Percentiles rank a stretch among this genome's conserved stretches.
These are phyloP conservation scores for Villa cingulata DNA, from an alignment of 2,888 invertebrate species.

Conservation along the genomic window DNA sequence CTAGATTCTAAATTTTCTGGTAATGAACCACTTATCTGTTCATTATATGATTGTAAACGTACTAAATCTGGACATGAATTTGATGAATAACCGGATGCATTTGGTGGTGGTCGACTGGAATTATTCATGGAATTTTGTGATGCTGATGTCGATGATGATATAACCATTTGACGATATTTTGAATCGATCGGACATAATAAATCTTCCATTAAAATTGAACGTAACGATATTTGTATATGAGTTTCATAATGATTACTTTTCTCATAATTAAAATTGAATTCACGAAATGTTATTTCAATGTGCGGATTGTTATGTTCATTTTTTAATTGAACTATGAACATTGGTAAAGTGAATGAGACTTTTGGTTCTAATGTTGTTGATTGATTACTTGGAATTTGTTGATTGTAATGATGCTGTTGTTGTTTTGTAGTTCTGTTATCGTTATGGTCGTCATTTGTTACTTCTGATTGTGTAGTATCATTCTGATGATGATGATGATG, in stretches of 20 bases:
- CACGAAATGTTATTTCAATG: slow-evolving; percentile 73
- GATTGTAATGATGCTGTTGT: background rate
- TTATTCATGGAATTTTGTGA: background rate
- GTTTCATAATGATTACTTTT: slow-evolving; percentile 55
- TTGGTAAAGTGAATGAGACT: slow-evolving; percentile 59
- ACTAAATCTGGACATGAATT: slow-evolving; percentile 64
- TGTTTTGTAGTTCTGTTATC: background rate
- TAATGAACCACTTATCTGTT: slow-evolving; percentile 37
- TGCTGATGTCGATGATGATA: slow-evolving; percentile 39
- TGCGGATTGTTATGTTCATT: slow-evolving; percentile 62
- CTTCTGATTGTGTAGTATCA: background rate
- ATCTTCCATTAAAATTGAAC: slow-evolving; percentile 84
- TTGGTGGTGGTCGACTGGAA: slow-evolving; percentile 13
- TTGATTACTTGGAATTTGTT: no score
- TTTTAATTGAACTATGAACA: slow-evolving; percentile 60
- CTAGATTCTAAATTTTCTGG: slow-evolving; percentile 46
- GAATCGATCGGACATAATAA: slow-evolving; percentile 64
- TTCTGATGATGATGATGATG: background rate
- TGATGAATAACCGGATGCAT: slow-evolving; percentile 46
- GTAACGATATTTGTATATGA: slow-evolving; percentile 62
- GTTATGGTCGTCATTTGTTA: background rate
- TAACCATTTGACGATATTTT: slow-evolving; percentile 71
- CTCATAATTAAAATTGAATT: slow-evolving; percentile 64
- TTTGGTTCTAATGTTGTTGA: slow-evolving; percentile 16
- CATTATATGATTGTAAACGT: slow-evolving; percentile 20